Base-by-base conservation (phyloP, 2,113 vertebrate species). In the Dicerorhinus sumatrensis region DNA sequence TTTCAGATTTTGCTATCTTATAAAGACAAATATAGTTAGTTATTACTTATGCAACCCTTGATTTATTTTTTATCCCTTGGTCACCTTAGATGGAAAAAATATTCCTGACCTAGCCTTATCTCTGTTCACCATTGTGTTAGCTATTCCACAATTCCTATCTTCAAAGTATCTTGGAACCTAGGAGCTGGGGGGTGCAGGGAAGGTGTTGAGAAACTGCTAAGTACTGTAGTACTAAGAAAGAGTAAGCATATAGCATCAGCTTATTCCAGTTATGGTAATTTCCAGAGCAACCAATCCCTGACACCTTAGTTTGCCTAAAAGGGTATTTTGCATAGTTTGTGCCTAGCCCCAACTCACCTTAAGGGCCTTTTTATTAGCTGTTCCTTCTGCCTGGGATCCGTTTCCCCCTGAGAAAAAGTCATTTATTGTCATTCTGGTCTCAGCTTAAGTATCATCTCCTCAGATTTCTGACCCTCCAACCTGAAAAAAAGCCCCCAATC, bases 301-400 rank as follows among this genome's bases (percentile, higher is more conserved):
- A 88, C 5, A 94, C 51, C 60, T 96, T 70, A 77, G 67, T 87
- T 88, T 87, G 25, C 60, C 54, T 94, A 88, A 91, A 73, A 33
- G 14, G 7, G 1, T 62, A 56, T 81, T 86, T 75, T 76, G 3
- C 11, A 17, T 87, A 46, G 46, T 83, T 77, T 82, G 31, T 54
- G 21, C 69, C 58, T 36, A 92, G 23, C 9, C 13, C 14, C n/a
- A 92, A 33, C 31, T 94, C 54, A 62, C 29, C 4, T 11, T 72
- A 95, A 91, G 17, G 48, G 31, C 18, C 21, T 56, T 93, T 69
- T 81, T 76, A 91, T 82, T 62, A 87, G 42, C 27, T 91, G 8
- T 56, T 90, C 29, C 27, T 33, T 85, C 36, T 79, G 36, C 56
- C 70, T 85, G 16, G n/a, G 20, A 75, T 95, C 27, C 56, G 27